Percentiles rank a stretch among this genome's conserved stretches.
Conservation (phyloP, 2,797 vertebrate genomes). For the Takifugu rubripes region DNA sequence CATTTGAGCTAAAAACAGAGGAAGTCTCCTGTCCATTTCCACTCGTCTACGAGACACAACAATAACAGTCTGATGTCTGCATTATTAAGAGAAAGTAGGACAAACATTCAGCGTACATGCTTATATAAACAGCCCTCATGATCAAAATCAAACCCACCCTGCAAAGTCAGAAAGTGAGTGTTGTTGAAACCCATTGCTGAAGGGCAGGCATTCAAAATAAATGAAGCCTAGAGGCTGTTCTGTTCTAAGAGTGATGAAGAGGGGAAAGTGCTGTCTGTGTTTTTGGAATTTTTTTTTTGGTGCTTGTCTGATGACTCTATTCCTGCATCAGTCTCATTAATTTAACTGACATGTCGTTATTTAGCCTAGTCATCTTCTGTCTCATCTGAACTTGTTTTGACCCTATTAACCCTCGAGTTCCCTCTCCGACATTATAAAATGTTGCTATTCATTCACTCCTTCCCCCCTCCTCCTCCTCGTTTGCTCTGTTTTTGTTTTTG, state of each 20-base stretch:
- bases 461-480: slow-evolving; percentile 1
- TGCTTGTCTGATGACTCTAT: slow-evolving; percentile 20
- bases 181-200: slow-evolving; percentile 24
- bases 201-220: slow-evolving; percentile 56
- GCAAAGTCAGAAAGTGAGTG: slow-evolving; percentile 1
- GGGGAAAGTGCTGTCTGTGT: slow-evolving; percentile 19
- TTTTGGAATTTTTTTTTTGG: slow-evolving; percentile 20
- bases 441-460: neutral
- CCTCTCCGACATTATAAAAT: neutral
- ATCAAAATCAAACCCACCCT: too few species aligned
- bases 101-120: neutral
- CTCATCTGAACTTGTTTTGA: slow-evolving; percentile 11
- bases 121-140: too few species aligned
- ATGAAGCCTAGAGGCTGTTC: slow-evolving; percentile 57
- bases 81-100: neutral
- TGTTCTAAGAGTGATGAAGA: slow-evolving; percentile 18
- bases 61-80: slow-evolving; percentile 11
- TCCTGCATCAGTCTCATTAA: slow-evolving; percentile 1
- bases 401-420: slow-evolving; percentile 3
- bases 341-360: slow-evolving; percentile 18
- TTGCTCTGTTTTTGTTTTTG: neutral
- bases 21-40: slow-evolving; percentile 30
- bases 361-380: slow-evolving; percentile 1
- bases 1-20: slow-evolving; percentile 37
- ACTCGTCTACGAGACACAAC: slow-evolving; percentile 12